Base-by-base conservation (phyloP, 2,113 vertebrate species). In the Chaenogobius annularis region DNA sequence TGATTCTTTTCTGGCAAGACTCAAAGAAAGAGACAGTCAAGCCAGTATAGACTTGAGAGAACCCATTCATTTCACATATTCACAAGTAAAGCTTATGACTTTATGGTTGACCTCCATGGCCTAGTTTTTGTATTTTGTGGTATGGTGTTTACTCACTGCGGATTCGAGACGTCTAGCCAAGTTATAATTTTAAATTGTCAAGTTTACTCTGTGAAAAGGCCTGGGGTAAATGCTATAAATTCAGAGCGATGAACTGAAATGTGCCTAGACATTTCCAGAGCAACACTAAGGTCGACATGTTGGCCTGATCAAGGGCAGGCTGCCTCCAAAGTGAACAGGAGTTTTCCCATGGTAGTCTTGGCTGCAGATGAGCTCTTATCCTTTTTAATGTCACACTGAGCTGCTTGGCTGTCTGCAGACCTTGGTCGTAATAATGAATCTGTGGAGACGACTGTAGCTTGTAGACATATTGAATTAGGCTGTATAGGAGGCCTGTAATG, bases 211-310 rank as follows among this genome's bases (percentile, higher is more conserved):
- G 77, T 86, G 91, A 63, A 40, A 81, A 59, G 46, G 80, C 85
- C 88, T 62, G 67, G 75, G 87, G 85, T 84, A 73, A 54, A 37
- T 86, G 87, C 81, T 72, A 74, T 81, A 83, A 87, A 73, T 83
- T 77, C 40, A 52, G 58, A 81, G 79, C 64, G 74, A 26, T 31
- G 13, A 66, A 74, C 54, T 74, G 50, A 86, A 90, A 92, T 86
- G 80, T 90, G 90, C 83, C 85, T 87, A 50, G 78, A 92, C 85
- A 72, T 71, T 78, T 87, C 65, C 73, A 64, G 26, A 84, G 68
- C 64, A 73, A 56, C 52, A 46, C 67, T 66, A 63, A 22, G 66
- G 61, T 47, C 59, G 67, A 66, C 73, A 47, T 73, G 69, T 20
- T 52, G 59, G 67, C 48, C 76, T 71, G 52, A 78, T 80, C 35